Base-by-base conservation (phyloP, 2,113 vertebrate species). In the Anoura caudifer region DNA sequence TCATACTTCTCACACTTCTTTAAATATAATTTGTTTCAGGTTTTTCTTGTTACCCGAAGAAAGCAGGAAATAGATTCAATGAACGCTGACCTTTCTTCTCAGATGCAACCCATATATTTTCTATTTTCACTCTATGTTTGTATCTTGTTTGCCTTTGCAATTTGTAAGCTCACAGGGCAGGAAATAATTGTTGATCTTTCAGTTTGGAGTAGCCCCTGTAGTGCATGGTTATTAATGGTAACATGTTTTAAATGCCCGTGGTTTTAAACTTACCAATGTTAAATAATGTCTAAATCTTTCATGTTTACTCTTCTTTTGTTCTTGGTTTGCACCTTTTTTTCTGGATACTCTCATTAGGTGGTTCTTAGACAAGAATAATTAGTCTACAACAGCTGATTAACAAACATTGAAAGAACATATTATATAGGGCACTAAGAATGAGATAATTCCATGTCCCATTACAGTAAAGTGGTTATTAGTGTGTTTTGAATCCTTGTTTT, bases 121-220 rank as follows among this genome's bases (percentile, higher is more conserved):
- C 73, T 82, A 24, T 91, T 93, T 97, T 96, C 61, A 76, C 31
- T 90, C 43, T 69, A 28, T 93, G 36, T 63, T 73, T 89, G 69
- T 93, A 63, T 88, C 83, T 75, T 91, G 31, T 76, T 95, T 93
- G 87, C 56, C 92, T 73, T 45, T 89, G n/a, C 87, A 77, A 96
- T 85, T 91, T 94, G 79, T 91, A 81, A 81, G 36, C 31, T 88
- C 82, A 91, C 15, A 90, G 77, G 22, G 24, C 5, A 94, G 92
- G 86, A 97, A 97, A 91, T 91, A 94, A 94, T 67, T 87, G 47
- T 73, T 87, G 59, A 80, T 83, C 70, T 96, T 97, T 93, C 67
- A 63, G 67, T 70, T 59, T 36, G 36, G 13, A 96, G 50, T 84
- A 94, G 69, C 72, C 59, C 59, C 26, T 24, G 63, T 8, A 92